Percentiles rank a stretch among this genome's conserved stretches.
Conservation (phyloP, 2,797 vertebrate genomes). For the Champsocephalus gunnari region DNA sequence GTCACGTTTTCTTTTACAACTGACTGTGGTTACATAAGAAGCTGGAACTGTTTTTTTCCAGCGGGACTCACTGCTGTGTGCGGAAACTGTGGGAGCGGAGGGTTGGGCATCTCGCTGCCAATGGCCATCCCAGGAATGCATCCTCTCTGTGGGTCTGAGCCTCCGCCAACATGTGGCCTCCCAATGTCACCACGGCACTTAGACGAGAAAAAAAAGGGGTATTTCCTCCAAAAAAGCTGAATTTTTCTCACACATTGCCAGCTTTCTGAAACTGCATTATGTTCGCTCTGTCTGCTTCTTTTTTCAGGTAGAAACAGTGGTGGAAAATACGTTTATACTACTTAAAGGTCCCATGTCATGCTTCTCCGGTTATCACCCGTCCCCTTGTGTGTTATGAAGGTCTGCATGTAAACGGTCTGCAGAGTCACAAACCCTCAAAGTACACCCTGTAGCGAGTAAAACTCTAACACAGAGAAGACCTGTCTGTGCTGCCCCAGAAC, state of each 20-base stretch:
- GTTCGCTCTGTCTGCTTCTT: constrained; percentile 45
- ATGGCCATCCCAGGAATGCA: constrained; percentile 79
- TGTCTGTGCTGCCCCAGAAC: no score
- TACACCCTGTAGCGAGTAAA: no score
- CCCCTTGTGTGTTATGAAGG: no score
- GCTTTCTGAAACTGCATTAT: constrained; percentile 56
- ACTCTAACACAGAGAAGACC: no score
- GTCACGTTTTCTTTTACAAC: constrained; percentile 53
- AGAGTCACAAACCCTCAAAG: no score
- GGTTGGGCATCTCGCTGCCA: constrained; percentile 72
- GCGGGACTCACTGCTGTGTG: constrained; percentile 63
- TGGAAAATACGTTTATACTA: no score
- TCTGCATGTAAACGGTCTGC: no score
- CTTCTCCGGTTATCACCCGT: no score
- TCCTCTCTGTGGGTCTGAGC: constrained; percentile 75
- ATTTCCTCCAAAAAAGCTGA: constrained; percentile 35
- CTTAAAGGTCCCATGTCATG: no score
- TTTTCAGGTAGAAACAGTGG: constrained; percentile 53
- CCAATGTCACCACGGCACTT: constrained; percentile 69
- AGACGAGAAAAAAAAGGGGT: constrained; percentile 18
- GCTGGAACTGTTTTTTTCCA: constrained; percentile 65
- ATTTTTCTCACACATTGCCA: constrained; percentile 65
- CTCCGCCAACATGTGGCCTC: constrained; percentile 79
- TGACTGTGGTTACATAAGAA: constrained; percentile 70
- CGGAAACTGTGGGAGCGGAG: constrained; percentile 67